These are phyloP conservation scores for Nicator chloris DNA, from an alignment of 2,113 vertebrate genomes.

Conservation along the genomic window DNA sequence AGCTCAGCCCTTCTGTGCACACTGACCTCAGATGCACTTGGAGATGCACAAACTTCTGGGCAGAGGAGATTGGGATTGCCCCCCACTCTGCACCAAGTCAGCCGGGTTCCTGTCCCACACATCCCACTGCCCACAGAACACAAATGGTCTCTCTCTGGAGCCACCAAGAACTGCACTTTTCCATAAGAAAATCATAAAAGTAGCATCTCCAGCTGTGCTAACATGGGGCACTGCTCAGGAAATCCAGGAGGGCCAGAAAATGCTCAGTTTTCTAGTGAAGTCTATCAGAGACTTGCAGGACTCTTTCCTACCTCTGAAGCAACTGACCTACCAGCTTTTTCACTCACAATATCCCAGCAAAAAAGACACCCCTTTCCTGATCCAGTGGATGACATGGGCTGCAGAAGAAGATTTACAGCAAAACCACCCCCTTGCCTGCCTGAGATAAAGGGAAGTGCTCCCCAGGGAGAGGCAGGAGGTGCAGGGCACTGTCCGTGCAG, in stretches of 20 bases:
- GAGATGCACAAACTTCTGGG: not conserved
- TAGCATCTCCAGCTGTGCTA: not conserved
- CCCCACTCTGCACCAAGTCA: not conserved
- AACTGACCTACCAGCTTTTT: not conserved
- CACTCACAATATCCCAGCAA: not conserved
- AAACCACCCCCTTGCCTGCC: not conserved
- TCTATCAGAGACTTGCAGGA: not conserved
- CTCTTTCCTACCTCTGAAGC: not conserved
- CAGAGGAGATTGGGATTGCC: not conserved
- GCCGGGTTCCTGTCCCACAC: not conserved
- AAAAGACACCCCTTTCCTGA: not conserved
- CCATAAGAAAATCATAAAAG: not conserved
- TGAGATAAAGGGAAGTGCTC: not conserved
- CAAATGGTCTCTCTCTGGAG: not conserved
- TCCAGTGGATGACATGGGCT: not conserved
- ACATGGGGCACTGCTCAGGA: not conserved
- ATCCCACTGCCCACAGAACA: not conserved
- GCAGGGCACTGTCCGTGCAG: accelerated
- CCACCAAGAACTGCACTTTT: not conserved
- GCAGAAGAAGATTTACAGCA: not conserved
- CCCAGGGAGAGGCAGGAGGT: not conserved
- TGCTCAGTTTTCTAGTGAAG: accelerated
- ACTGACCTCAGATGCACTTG: not conserved
- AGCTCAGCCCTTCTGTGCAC: not conserved
- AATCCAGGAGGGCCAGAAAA: not conserved